phyloP scores from a whole-genome alignment of 2,888 invertebrate species.

The Cactoblastis cactorum region DNA sequence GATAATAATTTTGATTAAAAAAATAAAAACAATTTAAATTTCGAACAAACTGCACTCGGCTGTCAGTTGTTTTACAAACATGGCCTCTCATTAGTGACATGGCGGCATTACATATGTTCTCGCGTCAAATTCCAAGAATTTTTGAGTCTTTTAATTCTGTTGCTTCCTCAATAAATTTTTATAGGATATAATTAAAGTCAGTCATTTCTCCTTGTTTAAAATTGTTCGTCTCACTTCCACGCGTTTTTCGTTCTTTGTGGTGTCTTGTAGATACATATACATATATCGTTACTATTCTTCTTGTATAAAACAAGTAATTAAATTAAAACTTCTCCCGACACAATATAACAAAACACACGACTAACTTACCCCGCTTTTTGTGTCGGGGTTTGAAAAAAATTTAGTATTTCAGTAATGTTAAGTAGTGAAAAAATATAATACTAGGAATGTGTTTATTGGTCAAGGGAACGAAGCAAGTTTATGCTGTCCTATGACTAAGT shows the following conservation, averaged over 20 bases:
- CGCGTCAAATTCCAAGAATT: conserved; percentile 29
- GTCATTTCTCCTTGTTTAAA: conserved; percentile 26
- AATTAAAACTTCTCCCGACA: too few species aligned
- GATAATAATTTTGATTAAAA: background rate
- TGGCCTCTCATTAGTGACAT: conserved; percentile 21
- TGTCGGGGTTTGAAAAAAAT: too few species aligned
- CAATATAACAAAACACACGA: too few species aligned
- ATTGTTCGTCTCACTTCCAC: conserved; percentile 10
- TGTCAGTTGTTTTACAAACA: conserved; percentile 17
- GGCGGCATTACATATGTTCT: conserved; percentile 29
- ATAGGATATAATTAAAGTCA: conserved; percentile 59
- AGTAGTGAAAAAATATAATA: too few species aligned
- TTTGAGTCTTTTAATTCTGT: conserved; percentile 51
- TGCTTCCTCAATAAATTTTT: conserved; percentile 71
- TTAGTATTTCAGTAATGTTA: too few species aligned
- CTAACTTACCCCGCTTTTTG: too few species aligned
- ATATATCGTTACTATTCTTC: background rate
- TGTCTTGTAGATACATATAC: background rate
- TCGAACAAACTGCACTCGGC: background rate
- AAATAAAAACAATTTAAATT: background rate
- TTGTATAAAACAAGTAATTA: background rate
- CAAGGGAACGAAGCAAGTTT: too few species aligned
- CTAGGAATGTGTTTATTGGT: too few species aligned
- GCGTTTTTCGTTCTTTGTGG: background rate
- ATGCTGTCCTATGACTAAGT: too few species aligned